Conservation (phyloP, 53 echinoderm and acorn worm genomes). For the Mesocentrotus franciscanus region DNA sequence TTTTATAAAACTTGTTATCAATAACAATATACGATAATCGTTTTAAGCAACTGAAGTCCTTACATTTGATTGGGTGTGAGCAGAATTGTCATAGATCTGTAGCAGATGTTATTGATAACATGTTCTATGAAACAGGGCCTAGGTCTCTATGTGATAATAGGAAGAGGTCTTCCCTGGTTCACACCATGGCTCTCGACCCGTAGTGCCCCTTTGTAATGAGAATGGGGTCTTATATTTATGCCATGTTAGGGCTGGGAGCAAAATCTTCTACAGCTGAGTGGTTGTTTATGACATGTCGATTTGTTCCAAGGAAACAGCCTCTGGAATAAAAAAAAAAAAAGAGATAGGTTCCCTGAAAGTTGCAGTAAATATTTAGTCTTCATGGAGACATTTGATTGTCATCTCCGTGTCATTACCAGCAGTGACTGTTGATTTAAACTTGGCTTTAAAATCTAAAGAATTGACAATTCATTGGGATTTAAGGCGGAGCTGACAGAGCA, state of each 20-base stretch:
- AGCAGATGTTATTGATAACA: no score
- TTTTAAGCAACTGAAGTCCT: no score
- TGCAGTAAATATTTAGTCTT: conserved; percentile 40
- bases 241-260: neutral
- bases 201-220: neutral
- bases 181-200: neutral
- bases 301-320: neutral
- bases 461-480: neutral
- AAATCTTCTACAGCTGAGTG: conserved; percentile 13
- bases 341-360: neutral
- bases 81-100: no score
- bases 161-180: no score
- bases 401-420: conserved; percentile 3
- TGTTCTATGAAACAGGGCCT: no score
- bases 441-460: neutral
- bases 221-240: neutral
- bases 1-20: no score
- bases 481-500: neutral
- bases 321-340: neutral
- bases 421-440: neutral
- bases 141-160: no score
- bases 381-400: conserved; percentile 25
- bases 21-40: no score
- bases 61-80: no score
- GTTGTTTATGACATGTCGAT: conserved; percentile 44